phyloP scores from a whole-genome alignment of 2,797 vertebrate species.

The Garrulus glandarius region DNA sequence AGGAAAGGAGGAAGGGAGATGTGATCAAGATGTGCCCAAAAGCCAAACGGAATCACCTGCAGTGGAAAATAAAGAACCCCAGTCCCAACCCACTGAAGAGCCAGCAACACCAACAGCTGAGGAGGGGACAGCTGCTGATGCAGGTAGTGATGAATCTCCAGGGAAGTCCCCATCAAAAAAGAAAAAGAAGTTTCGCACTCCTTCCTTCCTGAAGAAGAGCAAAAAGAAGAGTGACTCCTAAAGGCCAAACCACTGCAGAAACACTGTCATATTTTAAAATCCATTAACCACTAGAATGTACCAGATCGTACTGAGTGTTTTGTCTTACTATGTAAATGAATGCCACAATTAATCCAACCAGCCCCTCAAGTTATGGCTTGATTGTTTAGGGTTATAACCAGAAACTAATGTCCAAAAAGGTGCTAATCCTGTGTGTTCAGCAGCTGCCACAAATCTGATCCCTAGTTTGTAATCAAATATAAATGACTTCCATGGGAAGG shows the following conservation, averaged over 20 bases:
- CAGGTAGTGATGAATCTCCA: slow-evolving; percentile 92
- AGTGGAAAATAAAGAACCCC: slow-evolving; percentile 78
- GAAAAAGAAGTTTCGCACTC: slow-evolving; percentile 99
- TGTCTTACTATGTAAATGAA: slow-evolving; percentile 71
- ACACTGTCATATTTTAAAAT: slow-evolving; percentile 68
- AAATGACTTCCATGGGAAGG: background rate
- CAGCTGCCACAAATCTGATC: slow-evolving; percentile 33
- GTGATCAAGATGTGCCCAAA: slow-evolving; percentile 75
- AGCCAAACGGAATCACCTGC: slow-evolving; percentile 60
- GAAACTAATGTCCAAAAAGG: slow-evolving; percentile 63
- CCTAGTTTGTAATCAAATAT: background rate
- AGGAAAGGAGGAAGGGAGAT: slow-evolving; percentile 75
- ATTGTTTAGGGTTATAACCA: slow-evolving; percentile 63
- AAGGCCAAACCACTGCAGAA: slow-evolving; percentile 68
- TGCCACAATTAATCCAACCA: slow-evolving; percentile 71
- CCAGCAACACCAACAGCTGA: slow-evolving; percentile 63
- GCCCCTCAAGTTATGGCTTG: slow-evolving; percentile 55
- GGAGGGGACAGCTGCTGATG: slow-evolving; percentile 71
- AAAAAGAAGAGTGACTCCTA: slow-evolving; percentile 96
- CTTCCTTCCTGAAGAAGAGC: slow-evolving; percentile 98
- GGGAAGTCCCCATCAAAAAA: slow-evolving; percentile 99
- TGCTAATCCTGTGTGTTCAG: slow-evolving; percentile 70
- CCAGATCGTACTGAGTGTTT: slow-evolving; percentile 81
- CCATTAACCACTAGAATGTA: slow-evolving; percentile 89
- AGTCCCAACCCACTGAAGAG: slow-evolving; percentile 49